Evolutionary conservation across 2,113 vertebrate species (phyloP), one percentile per base, ranked within the genome.

Genomic region (Cheirogaleus medius): DNA sequence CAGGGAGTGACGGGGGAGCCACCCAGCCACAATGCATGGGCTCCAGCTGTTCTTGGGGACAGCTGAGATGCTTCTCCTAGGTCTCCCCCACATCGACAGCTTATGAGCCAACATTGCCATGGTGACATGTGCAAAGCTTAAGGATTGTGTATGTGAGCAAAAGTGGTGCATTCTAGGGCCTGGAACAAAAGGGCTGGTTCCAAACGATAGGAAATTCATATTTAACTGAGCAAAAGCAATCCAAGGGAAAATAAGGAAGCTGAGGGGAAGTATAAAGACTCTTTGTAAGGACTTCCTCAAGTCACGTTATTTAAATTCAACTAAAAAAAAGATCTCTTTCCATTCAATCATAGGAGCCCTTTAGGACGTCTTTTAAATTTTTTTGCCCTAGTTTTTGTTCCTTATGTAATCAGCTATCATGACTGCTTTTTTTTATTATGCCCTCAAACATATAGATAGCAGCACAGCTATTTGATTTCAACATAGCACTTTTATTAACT

Each of bases 201-300:
- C 73, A 81, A 78, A 84, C 52, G 95, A 96, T 29, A 71, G 83
- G 20, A 93, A 93, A 93, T 93, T 87, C 86, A 93, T 94, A 94
- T 94, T 91, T 93, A 93, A 94, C 80, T 84, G 69, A 87, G 69
- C 78, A 93, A 90, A 89, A 91, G 63, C 89, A 86, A 96, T 69
- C 73, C 66, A 74, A 54, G 83, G 37, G 52, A 81, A 89, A 94
- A 95, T 66, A 94, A 90, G 63, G 78, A 91, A 39, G 34, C 89
- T 5, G 49, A 64, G 21, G 42, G 37, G 47, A 47, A 91, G 47
- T 21, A 93, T 44, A 97, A 96, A 97, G 91, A 64, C 68, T 91
- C 95, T 87, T 97, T 93, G 93, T 95, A 78, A 73, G 73, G 44
- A 54, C 44, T 95, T 66, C 47, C 81, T 60, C 37, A 86, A 86